These are phyloP conservation scores for Macquaria ambigua DNA, from an alignment of 2,113 vertebrate species.

Conservation along the genomic window DNA sequence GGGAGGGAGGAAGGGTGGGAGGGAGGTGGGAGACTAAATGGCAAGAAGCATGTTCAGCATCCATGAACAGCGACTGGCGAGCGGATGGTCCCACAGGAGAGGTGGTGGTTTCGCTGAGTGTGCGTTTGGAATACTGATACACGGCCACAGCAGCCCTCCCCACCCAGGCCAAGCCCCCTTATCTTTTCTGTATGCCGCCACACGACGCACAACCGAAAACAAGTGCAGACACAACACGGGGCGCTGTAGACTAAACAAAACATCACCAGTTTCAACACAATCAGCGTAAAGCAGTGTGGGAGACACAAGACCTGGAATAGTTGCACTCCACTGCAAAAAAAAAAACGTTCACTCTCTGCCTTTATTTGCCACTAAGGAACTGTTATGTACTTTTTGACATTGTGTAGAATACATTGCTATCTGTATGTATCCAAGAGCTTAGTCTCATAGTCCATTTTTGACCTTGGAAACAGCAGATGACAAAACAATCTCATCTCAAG, in stretches of 20 bases:
- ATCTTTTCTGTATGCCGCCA: constrained; percentile 2
- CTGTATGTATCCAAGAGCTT: not conserved
- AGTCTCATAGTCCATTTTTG: not conserved
- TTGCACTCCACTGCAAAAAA: constrained; percentile 5
- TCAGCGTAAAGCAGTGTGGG: not conserved
- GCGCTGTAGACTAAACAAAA: constrained; percentile 50
- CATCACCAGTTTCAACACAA: not conserved
- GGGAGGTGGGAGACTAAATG: constrained; percentile 62
- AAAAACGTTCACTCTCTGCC: not conserved
- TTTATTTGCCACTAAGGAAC: not conserved
- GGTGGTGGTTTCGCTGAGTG: constrained; percentile 75
- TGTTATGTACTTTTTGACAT: not conserved
- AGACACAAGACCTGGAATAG: not conserved
- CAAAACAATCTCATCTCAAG: not conserved
- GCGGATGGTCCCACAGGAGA: constrained; percentile 74
- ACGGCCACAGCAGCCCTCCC: constrained; percentile 36
- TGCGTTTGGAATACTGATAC: constrained; percentile 82
- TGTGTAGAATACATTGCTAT: not conserved
- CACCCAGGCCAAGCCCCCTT: constrained; percentile 3
- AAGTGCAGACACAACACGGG: constrained; percentile 61
- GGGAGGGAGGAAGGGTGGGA: constrained; percentile 9
- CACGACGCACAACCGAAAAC: constrained; percentile 32
- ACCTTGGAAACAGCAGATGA: not conserved
- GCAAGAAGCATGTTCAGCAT: constrained; percentile 78
- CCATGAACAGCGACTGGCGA: constrained; percentile 67